Conservation (phyloP, 1,140 invertebrate species). For the Drosophila insularis region DNA sequence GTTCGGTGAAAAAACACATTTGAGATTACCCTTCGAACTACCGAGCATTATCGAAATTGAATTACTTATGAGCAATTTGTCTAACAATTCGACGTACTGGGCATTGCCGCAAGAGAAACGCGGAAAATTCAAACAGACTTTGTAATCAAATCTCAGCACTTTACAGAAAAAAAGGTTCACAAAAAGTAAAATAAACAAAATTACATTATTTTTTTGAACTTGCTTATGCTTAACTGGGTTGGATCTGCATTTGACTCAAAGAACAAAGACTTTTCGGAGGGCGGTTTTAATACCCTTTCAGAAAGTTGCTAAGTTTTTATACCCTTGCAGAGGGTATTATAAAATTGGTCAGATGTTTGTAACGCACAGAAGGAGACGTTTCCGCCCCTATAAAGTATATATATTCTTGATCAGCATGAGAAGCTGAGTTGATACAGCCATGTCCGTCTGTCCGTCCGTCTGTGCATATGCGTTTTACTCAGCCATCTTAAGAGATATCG, state of each 20-base stretch:
- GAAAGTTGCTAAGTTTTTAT: neutral
- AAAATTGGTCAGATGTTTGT: no score
- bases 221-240: conserved; percentile 39
- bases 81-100: neutral
- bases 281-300: neutral
- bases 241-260: conserved; percentile 58
- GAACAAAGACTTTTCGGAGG: conserved; percentile 32
- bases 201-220: conserved; percentile 46
- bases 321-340: no score
- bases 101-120: neutral
- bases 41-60: conserved; percentile 64
- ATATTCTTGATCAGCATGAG: no score
- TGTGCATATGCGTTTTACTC: no score
- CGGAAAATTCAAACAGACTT: conserved; percentile 65
- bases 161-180: conserved; percentile 3
- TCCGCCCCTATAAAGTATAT: no score
- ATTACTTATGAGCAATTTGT: conserved; percentile 70
- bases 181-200: conserved; percentile 62
- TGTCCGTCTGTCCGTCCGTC: no score
- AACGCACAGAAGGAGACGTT: no score
- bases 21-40: neutral
- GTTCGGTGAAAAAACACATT: neutral
- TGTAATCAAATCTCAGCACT: conserved; percentile 27
- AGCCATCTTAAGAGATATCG: no score
- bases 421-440: no score